phyloP scores from a whole-genome alignment of 2,797 vertebrate genomes.

The Gila robusta region DNA sequence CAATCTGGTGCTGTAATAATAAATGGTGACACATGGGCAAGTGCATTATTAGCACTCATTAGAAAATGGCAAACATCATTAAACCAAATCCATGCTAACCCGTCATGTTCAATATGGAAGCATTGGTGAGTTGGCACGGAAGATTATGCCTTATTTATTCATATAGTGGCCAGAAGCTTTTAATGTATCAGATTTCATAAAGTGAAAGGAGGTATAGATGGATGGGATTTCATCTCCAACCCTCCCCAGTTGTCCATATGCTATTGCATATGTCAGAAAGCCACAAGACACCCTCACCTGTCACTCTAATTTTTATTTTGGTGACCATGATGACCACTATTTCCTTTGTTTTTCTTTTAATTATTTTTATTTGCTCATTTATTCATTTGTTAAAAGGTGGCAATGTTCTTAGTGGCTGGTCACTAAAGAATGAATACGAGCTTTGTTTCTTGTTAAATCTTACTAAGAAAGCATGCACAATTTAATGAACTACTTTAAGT shows the following conservation, averaged over 20 bases:
- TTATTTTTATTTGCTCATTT: background rate
- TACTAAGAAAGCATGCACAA: background rate
- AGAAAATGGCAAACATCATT: slow-evolving; percentile 25
- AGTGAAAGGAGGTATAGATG: background rate
- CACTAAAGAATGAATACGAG: background rate
- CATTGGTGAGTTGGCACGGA: background rate
- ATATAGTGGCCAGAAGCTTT: background rate
- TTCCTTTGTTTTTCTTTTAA: background rate
- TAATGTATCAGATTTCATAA: background rate
- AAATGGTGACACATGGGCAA: slow-evolving; percentile 6
- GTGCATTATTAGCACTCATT: slow-evolving; percentile 25
- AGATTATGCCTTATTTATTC: background rate
- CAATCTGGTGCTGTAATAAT: slow-evolving; percentile 20
- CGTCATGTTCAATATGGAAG: slow-evolving; percentile 6
- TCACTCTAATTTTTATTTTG: background rate
- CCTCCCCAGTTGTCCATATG: background rate
- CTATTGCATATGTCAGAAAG: background rate
- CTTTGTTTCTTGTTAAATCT: background rate
- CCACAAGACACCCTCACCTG: background rate
- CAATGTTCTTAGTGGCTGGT: background rate
- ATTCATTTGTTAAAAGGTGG: background rate
- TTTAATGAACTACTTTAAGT: background rate
- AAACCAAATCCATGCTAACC: background rate
- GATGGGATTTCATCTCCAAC: background rate
- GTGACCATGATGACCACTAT: slow-evolving; percentile 6